Base-by-base conservation (phyloP, 2,113 vertebrate genomes). In the Zonotrichia leucophrys region DNA sequence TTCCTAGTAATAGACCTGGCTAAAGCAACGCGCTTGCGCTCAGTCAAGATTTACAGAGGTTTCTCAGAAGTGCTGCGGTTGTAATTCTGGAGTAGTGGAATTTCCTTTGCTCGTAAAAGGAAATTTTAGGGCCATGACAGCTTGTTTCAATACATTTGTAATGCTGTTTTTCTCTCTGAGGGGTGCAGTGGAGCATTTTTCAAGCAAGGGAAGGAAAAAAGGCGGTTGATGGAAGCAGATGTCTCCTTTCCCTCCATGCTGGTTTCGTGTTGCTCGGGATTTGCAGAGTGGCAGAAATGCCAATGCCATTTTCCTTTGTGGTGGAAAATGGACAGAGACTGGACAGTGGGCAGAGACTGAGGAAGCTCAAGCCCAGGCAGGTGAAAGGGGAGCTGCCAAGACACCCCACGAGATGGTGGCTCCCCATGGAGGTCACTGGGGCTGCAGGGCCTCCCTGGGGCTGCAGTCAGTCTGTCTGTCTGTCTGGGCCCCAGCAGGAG, bases 301-400 rank as follows among this genome's bases (percentile, higher is more conserved):
- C 0, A 0, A 24, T 0, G 4, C 4, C 30, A 8, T 63, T 84
- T 89, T 73, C 28, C 15, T 56, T 60, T 35, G 17, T 0, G 0
- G 46, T 53, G 56, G 64, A 50, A 59, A 78, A 42, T 4, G 8
- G 39, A 23, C 53, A 78, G 37, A 30, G 5, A 5, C 13, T 58
- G 64, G 47, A 55, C 37, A 70, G 7, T 3, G 7, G 50, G 7
- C 59, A 89, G 28, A 42, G 46, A 28, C 17, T 31, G 37, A 42
- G 77, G 46, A 58, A 53, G 39, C 4, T 33, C 2, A 0, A 10
- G 33, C 9, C 0, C 15, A 23, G 55, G 16, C 12, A 49, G 49
- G 15, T 14, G 59, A 68, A 76, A 46, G 15, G 20, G 2, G 3
- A 39, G 1, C 13, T 67, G 23, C 24, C 28, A 59, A 41, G 21